Conservation (phyloP, 2,113 vertebrate species). For the Arizona elegans region DNA sequence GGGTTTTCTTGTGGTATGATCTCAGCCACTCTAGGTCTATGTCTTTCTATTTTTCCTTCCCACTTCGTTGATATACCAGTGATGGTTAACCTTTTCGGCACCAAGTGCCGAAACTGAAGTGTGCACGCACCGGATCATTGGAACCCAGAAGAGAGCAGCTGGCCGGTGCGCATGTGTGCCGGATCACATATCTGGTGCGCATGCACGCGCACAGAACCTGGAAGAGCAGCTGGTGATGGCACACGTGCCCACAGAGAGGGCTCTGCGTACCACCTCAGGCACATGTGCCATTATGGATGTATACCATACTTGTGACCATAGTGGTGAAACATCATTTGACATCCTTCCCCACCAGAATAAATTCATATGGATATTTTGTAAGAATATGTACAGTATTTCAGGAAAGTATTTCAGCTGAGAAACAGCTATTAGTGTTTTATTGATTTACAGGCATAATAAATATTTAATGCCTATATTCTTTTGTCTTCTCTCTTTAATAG, state of each 20-base stretch:
- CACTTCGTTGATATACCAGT: no score
- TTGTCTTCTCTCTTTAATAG: not conserved
- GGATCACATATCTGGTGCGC: fast-evolving
- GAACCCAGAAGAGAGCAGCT: no score
- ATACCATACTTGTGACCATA: not conserved
- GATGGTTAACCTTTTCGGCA: no score
- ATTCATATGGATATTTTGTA: not conserved
- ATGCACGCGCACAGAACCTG: no score
- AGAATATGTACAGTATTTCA: conserved; percentile 17
- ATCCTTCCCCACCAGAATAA: not conserved
- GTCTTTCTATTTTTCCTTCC: not conserved
- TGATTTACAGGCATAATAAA: conserved; percentile 1
- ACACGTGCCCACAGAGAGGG: no score
- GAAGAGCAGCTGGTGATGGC: no score
- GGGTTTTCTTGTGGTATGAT: not conserved
- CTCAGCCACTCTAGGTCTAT: not conserved
- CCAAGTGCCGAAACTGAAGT: no score
- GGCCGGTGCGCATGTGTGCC: no score
- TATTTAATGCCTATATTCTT: not conserved
- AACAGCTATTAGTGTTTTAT: conserved; percentile 26
- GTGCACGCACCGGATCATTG: no score
- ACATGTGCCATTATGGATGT: no score
- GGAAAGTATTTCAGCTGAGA: conserved; percentile 2
- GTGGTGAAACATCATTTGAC: not conserved
- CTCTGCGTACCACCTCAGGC: no score